Evolutionary conservation across 2,797 vertebrate genomes (phyloP).

Genomic region (Furcifer pardalis): DNA sequence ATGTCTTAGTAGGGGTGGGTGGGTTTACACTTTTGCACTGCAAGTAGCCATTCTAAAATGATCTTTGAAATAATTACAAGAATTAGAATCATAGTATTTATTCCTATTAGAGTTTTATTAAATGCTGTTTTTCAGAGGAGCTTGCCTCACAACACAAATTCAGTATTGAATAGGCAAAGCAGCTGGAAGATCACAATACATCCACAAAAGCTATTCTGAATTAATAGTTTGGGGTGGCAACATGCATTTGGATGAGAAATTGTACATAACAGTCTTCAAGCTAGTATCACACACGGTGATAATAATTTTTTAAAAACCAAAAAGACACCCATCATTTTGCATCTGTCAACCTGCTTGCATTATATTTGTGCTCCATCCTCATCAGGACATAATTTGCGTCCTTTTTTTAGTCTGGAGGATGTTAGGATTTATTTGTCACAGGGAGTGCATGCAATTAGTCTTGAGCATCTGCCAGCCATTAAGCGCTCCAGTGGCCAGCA

Average conservation of each 20-base stretch:
- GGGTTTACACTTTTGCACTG: background rate
- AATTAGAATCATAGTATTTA: background rate
- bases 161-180: conserved; percentile 22
- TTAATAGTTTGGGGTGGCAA: conserved; percentile 28
- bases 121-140: conserved; percentile 21
- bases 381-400: conserved; percentile 58
- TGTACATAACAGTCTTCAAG: conserved; percentile 34
- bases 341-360: conserved; percentile 42
- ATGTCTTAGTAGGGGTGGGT: background rate
- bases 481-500: conserved; percentile 54
- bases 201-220: conserved; percentile 37
- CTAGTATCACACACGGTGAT: conserved; percentile 34
- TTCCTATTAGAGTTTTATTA: background rate
- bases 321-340: conserved; percentile 51
- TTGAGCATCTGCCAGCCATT: conserved; percentile 65
- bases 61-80: background rate
- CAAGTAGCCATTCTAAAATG: conserved; percentile 1
- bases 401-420: conserved; percentile 63
- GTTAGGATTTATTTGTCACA: conserved; percentile 55
- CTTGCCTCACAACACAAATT: background rate
- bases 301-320: conserved; percentile 51
- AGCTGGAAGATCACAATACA: conserved; percentile 7
- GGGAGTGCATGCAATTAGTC: conserved; percentile 54
- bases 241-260: conserved; percentile 35
- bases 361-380: conserved; percentile 49